Conservation (phyloP, 2,113 vertebrate genomes). For the Aptenodytes forsteri region DNA sequence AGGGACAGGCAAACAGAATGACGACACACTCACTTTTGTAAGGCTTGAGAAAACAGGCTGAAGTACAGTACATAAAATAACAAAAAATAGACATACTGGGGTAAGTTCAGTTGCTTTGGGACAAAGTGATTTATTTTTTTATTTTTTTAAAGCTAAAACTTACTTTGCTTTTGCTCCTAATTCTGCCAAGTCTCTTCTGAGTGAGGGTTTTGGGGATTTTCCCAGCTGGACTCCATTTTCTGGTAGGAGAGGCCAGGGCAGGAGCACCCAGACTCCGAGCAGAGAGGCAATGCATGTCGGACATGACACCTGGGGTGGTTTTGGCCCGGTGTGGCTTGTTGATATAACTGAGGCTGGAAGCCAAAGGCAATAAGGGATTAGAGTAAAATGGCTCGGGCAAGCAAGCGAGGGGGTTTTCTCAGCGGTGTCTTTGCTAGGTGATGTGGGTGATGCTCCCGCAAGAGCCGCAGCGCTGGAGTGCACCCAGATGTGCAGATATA, state of each 20-base stretch:
- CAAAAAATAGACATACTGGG: background rate
- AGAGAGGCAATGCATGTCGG: background rate
- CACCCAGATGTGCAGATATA: background rate
- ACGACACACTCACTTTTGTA: background rate
- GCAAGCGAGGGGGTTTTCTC: background rate
- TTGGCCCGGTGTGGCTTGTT: background rate
- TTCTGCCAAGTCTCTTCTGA: background rate
- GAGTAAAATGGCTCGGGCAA: background rate
- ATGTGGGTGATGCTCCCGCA: fast-evolving
- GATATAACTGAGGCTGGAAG: background rate
- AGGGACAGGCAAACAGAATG: background rate
- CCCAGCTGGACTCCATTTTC: background rate
- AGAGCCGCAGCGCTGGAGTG: background rate
- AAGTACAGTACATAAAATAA: conserved; percentile 11
- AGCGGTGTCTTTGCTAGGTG: background rate
- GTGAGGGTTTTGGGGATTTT: background rate
- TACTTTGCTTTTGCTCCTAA: background rate
- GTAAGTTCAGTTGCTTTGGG: background rate
- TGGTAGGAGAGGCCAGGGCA: background rate
- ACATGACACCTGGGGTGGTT: background rate
- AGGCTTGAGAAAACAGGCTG: conserved; percentile 21
- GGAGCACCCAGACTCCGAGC: background rate
- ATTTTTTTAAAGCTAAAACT: background rate
- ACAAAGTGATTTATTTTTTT: background rate
- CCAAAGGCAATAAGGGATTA: background rate